A percentile compares a stretch with the other conserved stretches of the same genome.
Evolutionary conservation across 1,140 invertebrate species (phyloP).

Genomic region (Teleogryllus occipitalis): DNA sequence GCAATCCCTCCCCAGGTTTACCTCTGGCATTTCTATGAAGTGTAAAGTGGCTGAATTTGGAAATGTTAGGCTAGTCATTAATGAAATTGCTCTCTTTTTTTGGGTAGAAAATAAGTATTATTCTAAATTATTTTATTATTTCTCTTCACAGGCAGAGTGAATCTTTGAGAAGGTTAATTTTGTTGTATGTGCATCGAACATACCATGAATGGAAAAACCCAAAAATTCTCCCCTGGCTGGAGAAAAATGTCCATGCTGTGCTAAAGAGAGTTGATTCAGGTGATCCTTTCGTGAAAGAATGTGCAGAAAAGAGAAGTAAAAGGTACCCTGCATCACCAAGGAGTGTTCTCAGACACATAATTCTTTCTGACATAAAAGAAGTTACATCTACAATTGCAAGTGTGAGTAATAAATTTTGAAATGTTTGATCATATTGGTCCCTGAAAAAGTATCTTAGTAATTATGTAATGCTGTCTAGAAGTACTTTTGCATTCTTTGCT

Average conservation of each 20-base stretch:
- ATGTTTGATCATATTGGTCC: neutral
- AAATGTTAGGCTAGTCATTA: too few relatives aligned
- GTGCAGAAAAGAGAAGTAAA: slow-evolving; percentile 48
- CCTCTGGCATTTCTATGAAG: too few relatives aligned
- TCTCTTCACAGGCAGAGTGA: slow-evolving; percentile 45
- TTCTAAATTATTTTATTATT: too few relatives aligned
- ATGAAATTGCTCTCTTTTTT: too few relatives aligned
- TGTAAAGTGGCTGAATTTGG: too few relatives aligned
- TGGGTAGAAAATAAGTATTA: too few relatives aligned
- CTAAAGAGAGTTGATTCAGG: slow-evolving; percentile 53
- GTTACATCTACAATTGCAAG: slow-evolving; percentile 33
- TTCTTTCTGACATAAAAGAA: slow-evolving; percentile 72
- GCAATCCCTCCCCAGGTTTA: too few relatives aligned
- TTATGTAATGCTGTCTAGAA: neutral
- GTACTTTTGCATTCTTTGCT: neutral
- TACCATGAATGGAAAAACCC: slow-evolving; percentile 72
- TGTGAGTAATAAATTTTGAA: neutral
- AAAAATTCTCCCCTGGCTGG: slow-evolving; percentile 68
- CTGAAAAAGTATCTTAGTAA: neutral
- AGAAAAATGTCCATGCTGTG: slow-evolving; percentile 56
- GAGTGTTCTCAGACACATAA: slow-evolving; percentile 68
- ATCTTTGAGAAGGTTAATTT: slow-evolving; percentile 59
- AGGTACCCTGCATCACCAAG: slow-evolving; percentile 60
- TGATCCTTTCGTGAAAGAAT: slow-evolving; percentile 52
- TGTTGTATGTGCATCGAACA: slow-evolving; percentile 63